phyloP scores from a whole-genome alignment of 1,140 invertebrate genomes.

The Aphelinus certus region DNA sequence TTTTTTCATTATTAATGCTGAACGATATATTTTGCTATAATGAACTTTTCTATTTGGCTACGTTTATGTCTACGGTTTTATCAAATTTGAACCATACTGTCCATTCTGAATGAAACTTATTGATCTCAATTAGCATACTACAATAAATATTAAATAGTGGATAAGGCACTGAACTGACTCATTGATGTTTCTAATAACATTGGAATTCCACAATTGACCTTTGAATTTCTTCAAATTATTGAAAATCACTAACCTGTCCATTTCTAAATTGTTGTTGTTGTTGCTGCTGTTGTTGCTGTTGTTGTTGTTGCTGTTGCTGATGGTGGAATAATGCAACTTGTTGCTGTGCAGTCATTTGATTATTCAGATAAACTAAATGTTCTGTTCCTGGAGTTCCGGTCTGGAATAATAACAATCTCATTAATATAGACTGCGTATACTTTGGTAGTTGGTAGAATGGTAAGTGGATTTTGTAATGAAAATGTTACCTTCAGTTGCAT shows the following conservation, averaged over 20 bases:
- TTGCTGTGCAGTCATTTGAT: constrained; percentile 72
- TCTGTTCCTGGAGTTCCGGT: constrained; percentile 70
- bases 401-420: constrained; percentile 56
- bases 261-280: constrained; percentile 68
- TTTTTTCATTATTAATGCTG: no score
- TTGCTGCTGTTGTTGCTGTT: constrained; percentile 68
- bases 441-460: neutral
- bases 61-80: no score
- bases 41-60: no score
- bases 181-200: neutral
- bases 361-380: constrained; percentile 74
- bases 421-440: neutral
- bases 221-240: no score
- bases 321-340: constrained; percentile 70
- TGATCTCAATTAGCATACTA: neutral
- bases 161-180: no score
- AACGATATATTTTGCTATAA: no score
- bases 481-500: constrained; percentile 69
- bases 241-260: constrained; percentile 58
- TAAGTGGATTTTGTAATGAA: neutral
- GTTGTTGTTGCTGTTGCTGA: constrained; percentile 73
- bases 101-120: no score
- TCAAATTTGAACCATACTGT: no score
- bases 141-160: neutral
- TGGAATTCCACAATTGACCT: no score